Base-by-base conservation (phyloP, 2,113 vertebrate species). In the Delphinus delphis region DNA sequence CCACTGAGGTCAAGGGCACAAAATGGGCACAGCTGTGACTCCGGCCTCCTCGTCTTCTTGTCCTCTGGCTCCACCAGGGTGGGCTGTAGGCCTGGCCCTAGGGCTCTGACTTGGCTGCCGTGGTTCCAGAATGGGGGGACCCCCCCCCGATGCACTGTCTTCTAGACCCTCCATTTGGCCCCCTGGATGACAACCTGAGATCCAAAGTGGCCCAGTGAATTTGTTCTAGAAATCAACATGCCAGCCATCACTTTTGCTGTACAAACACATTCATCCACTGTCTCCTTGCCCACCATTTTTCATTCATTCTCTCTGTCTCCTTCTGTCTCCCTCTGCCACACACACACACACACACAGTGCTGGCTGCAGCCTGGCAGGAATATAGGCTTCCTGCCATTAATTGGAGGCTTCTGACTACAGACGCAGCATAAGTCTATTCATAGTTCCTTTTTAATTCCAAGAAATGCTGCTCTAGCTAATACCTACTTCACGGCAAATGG, bases 391-490 rank as follows among this genome's bases (percentile, higher is more conserved):
- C 0, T 17, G 92, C 79, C 91, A 26, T 94, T 98, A 95, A 95
- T 94, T 92, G 81, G 95, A 73, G 47, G 28, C 18, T 21, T 10
- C 80, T 55, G 44, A 8, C 88, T 97, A 95, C 96, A 96, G 79
- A 96, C 70, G 5, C 23, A 77, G 93, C 89, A 90, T 73, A 94
- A 77, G 65, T 84, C 93, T 53, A 73, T 79, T 92, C 73, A 36
- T 74, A 50, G 91, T 41, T 26, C 71, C 2, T 41, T 47, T 91
- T 76, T 41, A 92, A 88, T 76, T 88, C 90, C 73, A 95, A 97
- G 68, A 92, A 93, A 2, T 82, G 53, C 58, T 95, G 1, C 96
- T 95, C 28, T 92, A 50, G 92, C 93, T 79, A 36, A 83, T 76
- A 41, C 55, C 63, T 82, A 36, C 88, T 92, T 31, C 13, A 3